Percentiles rank a stretch among this genome's conserved stretches.
phyloP scores from a whole-genome alignment of 1,140 invertebrate species.

The Brachionus asplanchnoidis region DNA sequence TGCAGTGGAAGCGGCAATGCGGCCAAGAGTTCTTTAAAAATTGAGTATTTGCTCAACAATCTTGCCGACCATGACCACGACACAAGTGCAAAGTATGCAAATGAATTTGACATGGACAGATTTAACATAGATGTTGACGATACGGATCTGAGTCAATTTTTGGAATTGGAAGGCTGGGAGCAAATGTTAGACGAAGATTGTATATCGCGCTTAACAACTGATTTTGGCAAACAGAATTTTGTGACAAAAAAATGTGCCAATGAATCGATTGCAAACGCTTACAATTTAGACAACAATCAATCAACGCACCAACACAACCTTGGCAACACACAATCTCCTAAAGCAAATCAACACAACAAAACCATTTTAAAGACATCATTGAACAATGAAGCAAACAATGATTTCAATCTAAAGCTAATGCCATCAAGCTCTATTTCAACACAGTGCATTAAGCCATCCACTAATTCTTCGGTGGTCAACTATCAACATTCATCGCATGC shows the following conservation, averaged over 20 bases:
- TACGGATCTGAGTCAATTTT: neutral
- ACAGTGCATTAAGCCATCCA: neutral
- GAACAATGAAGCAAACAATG: neutral
- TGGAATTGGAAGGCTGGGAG: constrained; percentile 22
- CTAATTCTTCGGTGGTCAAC: neutral
- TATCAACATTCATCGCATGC: neutral
- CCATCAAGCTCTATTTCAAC: neutral
- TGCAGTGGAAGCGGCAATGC: neutral
- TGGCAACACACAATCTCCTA: too few species aligned
- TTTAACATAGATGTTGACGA: neutral
- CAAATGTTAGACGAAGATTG: constrained; percentile 38
- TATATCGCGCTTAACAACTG: constrained; percentile 18
- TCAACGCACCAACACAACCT: too few species aligned
- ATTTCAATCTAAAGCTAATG: neutral
- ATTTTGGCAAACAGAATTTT: neutral
- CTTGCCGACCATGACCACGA: neutral
- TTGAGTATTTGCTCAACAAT: neutral
- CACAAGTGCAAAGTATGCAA: neutral
- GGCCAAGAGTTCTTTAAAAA: neutral
- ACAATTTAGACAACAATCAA: neutral
- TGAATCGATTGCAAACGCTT: neutral
- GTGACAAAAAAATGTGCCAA: neutral
- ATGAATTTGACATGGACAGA: neutral
- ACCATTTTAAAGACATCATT: neutral
- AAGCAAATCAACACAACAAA: neutral